Evolutionary conservation across 2,888 invertebrate species (phyloP), one percentile per base, ranked within the genome.

Genomic region (Troides oblongomaculatus): DNA sequence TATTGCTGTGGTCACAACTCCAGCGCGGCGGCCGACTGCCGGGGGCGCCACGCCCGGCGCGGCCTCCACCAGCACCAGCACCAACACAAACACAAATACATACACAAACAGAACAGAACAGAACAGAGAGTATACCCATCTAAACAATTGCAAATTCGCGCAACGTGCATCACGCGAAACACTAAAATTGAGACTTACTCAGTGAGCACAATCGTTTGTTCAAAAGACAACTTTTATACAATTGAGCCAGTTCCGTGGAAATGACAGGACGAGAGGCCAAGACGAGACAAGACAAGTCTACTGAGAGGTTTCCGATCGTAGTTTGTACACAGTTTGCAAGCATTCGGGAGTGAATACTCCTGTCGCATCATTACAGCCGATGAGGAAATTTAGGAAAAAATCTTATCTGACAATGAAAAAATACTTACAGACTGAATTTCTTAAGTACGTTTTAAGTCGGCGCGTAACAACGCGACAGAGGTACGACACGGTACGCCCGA

Each of bases 1-100:
- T 89, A 89, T 89, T 90, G 89, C 88, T 89, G 87, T 77, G 80
- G 81, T 88, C 87, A 89, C 89, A 88, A 86, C 84, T 79, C 81
- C 58, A 76, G 70, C 74, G 77, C 70, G 70, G 76, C 72, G 76
- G 72, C 56, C 39, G 21, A 25, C 74, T 70, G 73, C 70, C 64
- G 70, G 64, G 60, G 39, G 68, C 53, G 56, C 64, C 61, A 8
- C 46, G 57, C 65, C 56, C 64, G 53, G 39, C 62, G n/a, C 25
- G 50, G 62, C 66, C 61, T 23, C 10, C 46, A 62, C 53, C 58
- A 62, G 59, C 70, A 62, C 62, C 61, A 64, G 30, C 30, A 68
- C 63, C 18, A 53, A 6, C 8, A 18, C 18, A n/a, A 39, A 56
- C 64, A 60, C 39, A 64, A 56, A 64, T 12, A 61, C 21, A 64